Conservation (phyloP, 2,888 invertebrate species). For the Malthinus flaveolus region DNA sequence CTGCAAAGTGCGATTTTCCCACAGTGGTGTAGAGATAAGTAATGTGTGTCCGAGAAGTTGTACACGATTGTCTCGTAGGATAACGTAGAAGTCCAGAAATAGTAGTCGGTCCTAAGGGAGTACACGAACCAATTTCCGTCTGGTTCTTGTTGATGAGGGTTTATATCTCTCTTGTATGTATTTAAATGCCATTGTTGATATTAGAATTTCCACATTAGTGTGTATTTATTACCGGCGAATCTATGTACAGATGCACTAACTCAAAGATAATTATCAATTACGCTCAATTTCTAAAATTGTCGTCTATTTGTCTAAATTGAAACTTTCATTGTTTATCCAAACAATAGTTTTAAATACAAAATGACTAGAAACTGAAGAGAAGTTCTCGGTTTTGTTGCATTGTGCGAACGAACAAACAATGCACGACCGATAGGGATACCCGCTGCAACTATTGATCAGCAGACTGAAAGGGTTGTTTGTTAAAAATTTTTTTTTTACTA, state of each 20-base stretch:
- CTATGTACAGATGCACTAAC: neutral
- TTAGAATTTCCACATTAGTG: slow-evolving; percentile 18
- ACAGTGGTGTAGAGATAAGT: slow-evolving; percentile 12
- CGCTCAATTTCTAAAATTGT: neutral
- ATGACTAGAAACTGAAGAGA: neutral
- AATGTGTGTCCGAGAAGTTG: slow-evolving; percentile 18
- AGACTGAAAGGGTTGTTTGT: too few species aligned
- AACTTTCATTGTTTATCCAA: neutral
- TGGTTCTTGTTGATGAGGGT: slow-evolving; percentile 32
- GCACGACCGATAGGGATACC: too few species aligned
- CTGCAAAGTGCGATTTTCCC: slow-evolving; percentile 12
- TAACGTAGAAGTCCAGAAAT: slow-evolving; percentile 21
- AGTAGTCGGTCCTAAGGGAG: slow-evolving; percentile 26
- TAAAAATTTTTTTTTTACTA: too few species aligned
- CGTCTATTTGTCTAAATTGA: neutral
- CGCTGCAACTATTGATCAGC: too few species aligned
- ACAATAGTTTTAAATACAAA: neutral
- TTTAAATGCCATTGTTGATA: slow-evolving; percentile 26
- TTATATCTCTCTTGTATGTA: slow-evolving; percentile 26
- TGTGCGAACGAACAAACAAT: neutral
- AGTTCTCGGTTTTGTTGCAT: neutral
- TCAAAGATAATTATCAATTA: neutral
- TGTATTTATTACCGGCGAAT: slow-evolving; percentile 4
- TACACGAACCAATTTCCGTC: slow-evolving; percentile 33
- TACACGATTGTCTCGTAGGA: slow-evolving; percentile 22